These are phyloP conservation scores for Solea senegalensis DNA, from an alignment of 2,113 vertebrate genomes.

Conservation along the genomic window DNA sequence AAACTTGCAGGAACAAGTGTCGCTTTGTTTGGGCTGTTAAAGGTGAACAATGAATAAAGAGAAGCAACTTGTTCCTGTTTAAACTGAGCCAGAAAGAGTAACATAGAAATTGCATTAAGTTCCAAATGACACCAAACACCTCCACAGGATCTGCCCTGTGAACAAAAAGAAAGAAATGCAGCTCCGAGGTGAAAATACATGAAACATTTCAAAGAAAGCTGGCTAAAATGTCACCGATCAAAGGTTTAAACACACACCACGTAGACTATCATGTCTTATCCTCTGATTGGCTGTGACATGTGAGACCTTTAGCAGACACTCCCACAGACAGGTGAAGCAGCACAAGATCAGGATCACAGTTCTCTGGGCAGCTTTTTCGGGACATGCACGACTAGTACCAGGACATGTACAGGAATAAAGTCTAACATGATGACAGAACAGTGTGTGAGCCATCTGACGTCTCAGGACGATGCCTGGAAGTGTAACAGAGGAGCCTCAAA, in stretches of 20 bases:
- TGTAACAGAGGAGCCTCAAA: constrained; percentile 15
- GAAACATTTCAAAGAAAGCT: constrained; percentile 9
- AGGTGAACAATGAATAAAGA: not conserved
- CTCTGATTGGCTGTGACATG: constrained; percentile 56
- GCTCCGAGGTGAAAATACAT: not conserved
- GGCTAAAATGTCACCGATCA: constrained; percentile 29
- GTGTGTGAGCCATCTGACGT: constrained; percentile 25
- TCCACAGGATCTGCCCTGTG: not conserved
- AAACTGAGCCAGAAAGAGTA: not conserved
- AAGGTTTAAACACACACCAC: constrained; percentile 35
- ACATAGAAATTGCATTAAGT: not conserved
- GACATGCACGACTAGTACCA: not conserved
- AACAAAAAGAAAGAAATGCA: not conserved
- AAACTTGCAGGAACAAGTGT: too few species aligned
- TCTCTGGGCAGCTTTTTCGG: not conserved
- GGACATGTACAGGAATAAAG: not conserved
- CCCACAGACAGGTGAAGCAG: constrained; percentile 48
- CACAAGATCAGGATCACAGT: constrained; percentile 14
- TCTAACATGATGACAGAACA: constrained; percentile 41
- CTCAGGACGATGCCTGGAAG: constrained; percentile 47
- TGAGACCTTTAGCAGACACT: constrained; percentile 32
- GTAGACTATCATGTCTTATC: not conserved
- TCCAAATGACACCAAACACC: constrained; percentile 5
- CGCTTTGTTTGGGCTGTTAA: not conserved
- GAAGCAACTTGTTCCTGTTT: constrained; percentile 7